Evolutionary conservation across 92 coral and sea anemone species (phyloP).

Genomic region (Anthopleura xanthogrammica): DNA sequence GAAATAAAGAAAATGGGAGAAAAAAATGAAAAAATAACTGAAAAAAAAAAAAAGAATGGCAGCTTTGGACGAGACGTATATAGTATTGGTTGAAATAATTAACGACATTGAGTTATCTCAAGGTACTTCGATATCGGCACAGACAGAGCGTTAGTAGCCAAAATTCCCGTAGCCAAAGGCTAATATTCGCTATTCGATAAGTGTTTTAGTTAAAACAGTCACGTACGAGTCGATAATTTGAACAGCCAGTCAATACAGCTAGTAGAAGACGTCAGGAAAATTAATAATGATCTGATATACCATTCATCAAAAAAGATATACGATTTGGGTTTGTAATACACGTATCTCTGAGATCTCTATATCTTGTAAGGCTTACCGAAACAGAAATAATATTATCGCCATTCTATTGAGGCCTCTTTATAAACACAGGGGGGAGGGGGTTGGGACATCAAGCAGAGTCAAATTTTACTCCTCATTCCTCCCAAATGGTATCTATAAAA

Average conservation of each 20-base stretch:
- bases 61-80: too few species aligned
- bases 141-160: not conserved
- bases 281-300: not conserved
- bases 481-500: too few species aligned
- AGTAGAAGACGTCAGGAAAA: not conserved
- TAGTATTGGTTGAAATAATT: too few species aligned
- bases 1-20: not conserved
- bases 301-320: not conserved
- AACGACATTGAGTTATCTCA: not conserved
- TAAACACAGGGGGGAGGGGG: too few species aligned
- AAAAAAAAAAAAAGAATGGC: not conserved
- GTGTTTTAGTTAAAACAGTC: not conserved
- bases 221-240: not conserved
- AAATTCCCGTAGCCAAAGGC: constrained; percentile 1
- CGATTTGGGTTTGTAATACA: not conserved
- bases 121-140: not conserved
- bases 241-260: not conserved
- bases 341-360: not conserved
- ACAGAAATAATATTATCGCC: not conserved
- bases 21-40: not conserved
- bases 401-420: not conserved
- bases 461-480: too few species aligned
- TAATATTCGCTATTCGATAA: not conserved
- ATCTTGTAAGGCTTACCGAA: not conserved
- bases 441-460: too few species aligned